A percentile compares a stretch with the other conserved stretches of the same genome.
Evolutionary conservation across 2,888 invertebrate species (phyloP).

Genomic region (Troilus luridus): DNA sequence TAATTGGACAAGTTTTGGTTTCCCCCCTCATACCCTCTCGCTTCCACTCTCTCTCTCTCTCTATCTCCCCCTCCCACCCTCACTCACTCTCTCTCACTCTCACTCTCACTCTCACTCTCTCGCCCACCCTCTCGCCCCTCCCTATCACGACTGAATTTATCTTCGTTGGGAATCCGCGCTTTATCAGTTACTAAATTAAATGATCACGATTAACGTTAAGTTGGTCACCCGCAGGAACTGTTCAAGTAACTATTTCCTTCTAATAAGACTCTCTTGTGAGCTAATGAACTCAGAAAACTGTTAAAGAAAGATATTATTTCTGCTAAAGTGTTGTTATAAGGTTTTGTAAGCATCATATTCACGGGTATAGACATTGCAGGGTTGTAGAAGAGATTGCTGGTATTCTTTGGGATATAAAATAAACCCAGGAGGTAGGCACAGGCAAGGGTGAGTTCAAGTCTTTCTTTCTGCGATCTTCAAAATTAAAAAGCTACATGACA

Average conservation of each 20-base stretch:
- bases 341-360: too few species aligned
- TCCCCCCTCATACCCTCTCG: not conserved
- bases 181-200: not conserved
- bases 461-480: too few species aligned
- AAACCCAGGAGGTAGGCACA: too few species aligned
- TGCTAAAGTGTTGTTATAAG: too few species aligned
- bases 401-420: too few species aligned
- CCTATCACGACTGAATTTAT: not conserved
- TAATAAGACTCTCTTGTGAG: not conserved
- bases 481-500: too few species aligned
- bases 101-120: too few species aligned
- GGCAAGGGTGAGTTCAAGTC: too few species aligned
- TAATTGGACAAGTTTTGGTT: constrained; percentile 25
- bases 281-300: not conserved
- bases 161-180: not conserved
- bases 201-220: not conserved
- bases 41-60: not conserved
- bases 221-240: not conserved
- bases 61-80: not conserved
- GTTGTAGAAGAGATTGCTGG: too few species aligned
- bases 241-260: not conserved
- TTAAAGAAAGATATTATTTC: too few species aligned
- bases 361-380: too few species aligned
- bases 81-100: not conserved
- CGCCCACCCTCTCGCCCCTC: not conserved